Base-by-base conservation (phyloP, 1,140 invertebrate species). In the Drosophila pachea region DNA sequence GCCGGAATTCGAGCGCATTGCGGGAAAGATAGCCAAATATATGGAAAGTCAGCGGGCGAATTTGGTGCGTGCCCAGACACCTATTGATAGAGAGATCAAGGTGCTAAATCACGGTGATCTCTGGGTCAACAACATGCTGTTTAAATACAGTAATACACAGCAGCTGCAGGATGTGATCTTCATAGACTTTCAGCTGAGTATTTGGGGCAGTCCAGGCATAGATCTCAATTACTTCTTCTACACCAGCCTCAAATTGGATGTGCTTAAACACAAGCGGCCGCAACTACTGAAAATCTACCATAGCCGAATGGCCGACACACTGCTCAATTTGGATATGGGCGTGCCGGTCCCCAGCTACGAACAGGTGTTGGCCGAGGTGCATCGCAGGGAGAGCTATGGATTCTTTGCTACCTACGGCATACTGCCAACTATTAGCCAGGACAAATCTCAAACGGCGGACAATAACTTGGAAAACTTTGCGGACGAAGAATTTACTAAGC, bases 51-150 rank as follows among this genome's bases (percentile, higher is more conserved):
- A 56, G 11, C 66, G 68, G 0, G 36, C 48, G 2, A 63, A 88
- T 35, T 52, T 88, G 5, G 65, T 73, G 12, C 64, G 69, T 6
- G 71, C 71, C 5, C 86, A 87, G 36, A 70, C 72, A 4, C 82
- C 70, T 5, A 45, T 68, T 7, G 59, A 73, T 14, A 32, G 68
- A 36, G 6, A 71, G 58, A 60, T 74, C 64, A 90, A 90, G 45
- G 92, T 93, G 2, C 84, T 94, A 3, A 92, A 91, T 73, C 93
- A 94, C 59, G 93, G 93, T 8, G 93, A 94, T 77, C 89, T 91
- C 2, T 94, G 93, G 93, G 89, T 92, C 0, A 94, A 93, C 69
- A 94, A 94, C 61, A 92, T 94, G 86, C 74, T 94, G 38, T 94
- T 94, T 75, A 90, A 90, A 32, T 93, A 93, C 73, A 63, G 74